Conservation (phyloP, 2,888 invertebrate genomes). For the Caenorhabditis drosophilae region DNA sequence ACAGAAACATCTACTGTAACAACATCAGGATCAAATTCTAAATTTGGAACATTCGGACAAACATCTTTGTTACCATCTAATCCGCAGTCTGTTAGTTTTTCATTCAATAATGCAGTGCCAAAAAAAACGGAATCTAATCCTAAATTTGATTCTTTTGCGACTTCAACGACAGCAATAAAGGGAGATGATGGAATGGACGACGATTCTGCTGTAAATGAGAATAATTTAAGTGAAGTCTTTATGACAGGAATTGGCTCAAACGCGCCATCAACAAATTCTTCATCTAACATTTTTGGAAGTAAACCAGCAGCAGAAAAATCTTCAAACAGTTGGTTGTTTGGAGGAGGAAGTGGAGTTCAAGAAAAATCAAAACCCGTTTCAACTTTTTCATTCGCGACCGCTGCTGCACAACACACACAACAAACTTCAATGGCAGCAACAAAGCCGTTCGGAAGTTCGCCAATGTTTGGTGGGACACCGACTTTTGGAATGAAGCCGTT, state of each 20-base stretch:
- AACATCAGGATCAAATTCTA: neutral
- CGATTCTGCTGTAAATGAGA: conserved; percentile 13
- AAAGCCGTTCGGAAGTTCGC: conserved; percentile 15
- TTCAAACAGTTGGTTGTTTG: conserved; percentile 18
- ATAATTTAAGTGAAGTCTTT: conserved; percentile 15
- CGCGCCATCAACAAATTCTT: neutral
- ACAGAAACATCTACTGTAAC: neutral
- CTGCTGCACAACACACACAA: conserved; percentile 7
- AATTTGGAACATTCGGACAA: neutral
- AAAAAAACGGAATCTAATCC: neutral
- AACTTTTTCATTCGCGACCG: conserved; percentile 27
- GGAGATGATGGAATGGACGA: conserved; percentile 37
- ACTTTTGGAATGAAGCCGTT: conserved; percentile 26
- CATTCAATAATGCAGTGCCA: neutral
- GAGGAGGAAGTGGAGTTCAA: conserved; percentile 6
- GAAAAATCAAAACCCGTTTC: neutral
- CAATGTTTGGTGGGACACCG: conserved; percentile 30
- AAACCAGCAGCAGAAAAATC: conserved; percentile 21
- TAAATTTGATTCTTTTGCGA: neutral
- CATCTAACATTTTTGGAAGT: neutral
- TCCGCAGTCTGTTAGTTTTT: neutral
- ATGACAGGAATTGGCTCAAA: conserved; percentile 27
- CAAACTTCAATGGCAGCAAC: neutral
- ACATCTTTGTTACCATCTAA: neutral
- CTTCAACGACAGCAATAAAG: neutral